These are phyloP conservation scores for Phoronis australis DNA, from an alignment of 2,888 invertebrate species.

Conservation along the genomic window DNA sequence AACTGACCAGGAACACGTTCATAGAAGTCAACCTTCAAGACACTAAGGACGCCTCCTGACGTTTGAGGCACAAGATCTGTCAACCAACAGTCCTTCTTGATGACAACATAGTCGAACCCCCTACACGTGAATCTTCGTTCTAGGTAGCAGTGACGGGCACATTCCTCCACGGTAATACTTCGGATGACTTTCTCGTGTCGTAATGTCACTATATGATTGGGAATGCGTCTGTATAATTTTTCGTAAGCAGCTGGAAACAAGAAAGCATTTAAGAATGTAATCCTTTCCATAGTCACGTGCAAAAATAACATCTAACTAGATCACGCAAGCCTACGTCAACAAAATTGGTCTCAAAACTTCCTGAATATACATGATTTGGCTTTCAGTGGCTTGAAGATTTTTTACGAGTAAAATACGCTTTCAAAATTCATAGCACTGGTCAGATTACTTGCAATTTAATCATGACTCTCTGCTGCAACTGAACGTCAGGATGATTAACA, in stretches of 20 bases:
- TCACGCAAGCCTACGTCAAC: neutral
- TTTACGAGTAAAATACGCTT: too few species aligned
- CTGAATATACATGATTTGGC: too few species aligned
- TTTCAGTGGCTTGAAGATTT: too few species aligned
- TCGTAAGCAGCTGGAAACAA: constrained; percentile 42
- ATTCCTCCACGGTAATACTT: constrained; percentile 38
- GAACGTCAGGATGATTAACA: too few species aligned
- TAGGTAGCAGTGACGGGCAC: constrained; percentile 40
- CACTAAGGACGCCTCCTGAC: constrained; percentile 25
- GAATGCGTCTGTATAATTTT: constrained; percentile 36
- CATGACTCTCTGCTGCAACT: too few species aligned
- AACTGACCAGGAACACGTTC: constrained; percentile 32
- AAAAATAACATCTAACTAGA: too few species aligned
- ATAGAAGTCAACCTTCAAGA: constrained; percentile 35
- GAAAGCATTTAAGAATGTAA: too few species aligned
- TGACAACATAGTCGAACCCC: constrained; percentile 37
- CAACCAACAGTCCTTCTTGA: constrained; percentile 33
- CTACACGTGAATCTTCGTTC: constrained; percentile 39
- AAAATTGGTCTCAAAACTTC: too few species aligned
- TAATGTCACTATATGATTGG: constrained; percentile 40
- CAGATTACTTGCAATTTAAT: too few species aligned
- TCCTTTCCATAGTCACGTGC: too few species aligned
- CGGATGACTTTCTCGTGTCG: constrained; percentile 33
- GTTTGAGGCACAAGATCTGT: constrained; percentile 29
- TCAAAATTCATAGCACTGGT: too few species aligned